phyloP scores from a whole-genome alignment of 2,113 vertebrate genomes.

The Regulus satrapa region DNA sequence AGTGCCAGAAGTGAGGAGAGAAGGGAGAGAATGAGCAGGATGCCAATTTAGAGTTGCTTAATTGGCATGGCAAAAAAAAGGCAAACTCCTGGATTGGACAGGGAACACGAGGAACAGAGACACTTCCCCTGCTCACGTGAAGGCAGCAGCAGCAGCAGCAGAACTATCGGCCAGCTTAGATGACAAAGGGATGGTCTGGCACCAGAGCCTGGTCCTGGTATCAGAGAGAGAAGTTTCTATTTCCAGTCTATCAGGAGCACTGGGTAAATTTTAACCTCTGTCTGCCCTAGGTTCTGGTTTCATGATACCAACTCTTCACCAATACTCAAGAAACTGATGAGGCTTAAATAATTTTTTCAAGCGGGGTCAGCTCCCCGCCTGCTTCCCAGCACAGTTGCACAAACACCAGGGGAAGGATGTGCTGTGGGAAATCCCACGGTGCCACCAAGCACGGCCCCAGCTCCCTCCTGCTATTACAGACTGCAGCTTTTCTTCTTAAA shows the following conservation, averaged over 20 bases:
- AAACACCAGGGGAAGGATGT: neutral
- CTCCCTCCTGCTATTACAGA: neutral
- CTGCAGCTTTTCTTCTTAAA: neutral
- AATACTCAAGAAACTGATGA: conserved; percentile 19
- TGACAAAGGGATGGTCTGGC: neutral
- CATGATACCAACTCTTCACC: conserved; percentile 2
- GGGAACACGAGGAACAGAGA: neutral
- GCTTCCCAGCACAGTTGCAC: neutral
- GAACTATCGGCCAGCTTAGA: neutral
- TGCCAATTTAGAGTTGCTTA: neutral
- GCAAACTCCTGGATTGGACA: neutral
- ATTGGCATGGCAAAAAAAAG: neutral
- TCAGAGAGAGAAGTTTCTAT: neutral
- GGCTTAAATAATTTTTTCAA: conserved; percentile 37
- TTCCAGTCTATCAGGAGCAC: neutral
- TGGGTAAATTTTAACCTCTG: conserved; percentile 21
- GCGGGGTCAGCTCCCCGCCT: neutral
- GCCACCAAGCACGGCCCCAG: neutral
- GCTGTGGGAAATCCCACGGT: neutral
- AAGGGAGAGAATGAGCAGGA: neutral
- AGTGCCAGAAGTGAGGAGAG: neutral
- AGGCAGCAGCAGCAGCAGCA: neutral
- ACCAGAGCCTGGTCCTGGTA: neutral
- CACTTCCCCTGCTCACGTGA: neutral
- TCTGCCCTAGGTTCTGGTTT: conserved; percentile 22